Base-by-base conservation (phyloP, 2,888 invertebrate species). In the Drosophila sordidapex region DNA sequence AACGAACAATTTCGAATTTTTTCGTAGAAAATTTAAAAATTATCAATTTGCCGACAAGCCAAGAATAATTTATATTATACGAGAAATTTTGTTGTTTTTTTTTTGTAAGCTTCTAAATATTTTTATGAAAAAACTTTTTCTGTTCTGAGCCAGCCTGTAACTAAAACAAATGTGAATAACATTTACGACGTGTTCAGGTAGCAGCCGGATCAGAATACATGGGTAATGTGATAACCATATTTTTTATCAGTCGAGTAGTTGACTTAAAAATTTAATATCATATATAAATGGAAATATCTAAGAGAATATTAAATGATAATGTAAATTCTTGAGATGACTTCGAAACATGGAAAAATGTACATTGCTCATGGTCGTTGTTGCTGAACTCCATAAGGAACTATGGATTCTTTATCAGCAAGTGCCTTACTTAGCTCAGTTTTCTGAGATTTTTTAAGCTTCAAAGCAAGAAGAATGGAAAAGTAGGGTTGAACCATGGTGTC, bases 111-210 rank as follows among this genome's bases (percentile, higher is more conserved):
- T 54, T 62, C 40, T 53, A 29, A 49, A 46, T 21, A 33, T 57
- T 59, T 36, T 29, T 15, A 29, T 51, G 40, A 52, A 65, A 75
- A 21, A 53, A 21, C 38, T 15, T 27, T 68, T 25, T 62, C 48
- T 65, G 80, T 53, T 70, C 63, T 68, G 59, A 62, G 49, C 76
- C 59, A 61, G 58, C 35, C 62, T 36, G 59, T 46, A 65, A 71
- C 68, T 51, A 65, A 79, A 78, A 80, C 58, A 70, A 52, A 54
- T 57, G 8, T 76, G 68, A 71, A 1, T 1, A 21, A n/a, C 38
- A 13, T 7, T 29, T 4, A n/a, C 13, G 1, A 27, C 0, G 1
- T n/a, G 8, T 38, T 13, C 27, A 1, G n/a, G 1, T n/a, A 36
- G 6, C 6, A 5, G 4, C 27, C 27, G 4, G 13, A 15, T n/a